Conservation (phyloP, 2,888 invertebrate genomes). For the Melieria crassipennis region DNA sequence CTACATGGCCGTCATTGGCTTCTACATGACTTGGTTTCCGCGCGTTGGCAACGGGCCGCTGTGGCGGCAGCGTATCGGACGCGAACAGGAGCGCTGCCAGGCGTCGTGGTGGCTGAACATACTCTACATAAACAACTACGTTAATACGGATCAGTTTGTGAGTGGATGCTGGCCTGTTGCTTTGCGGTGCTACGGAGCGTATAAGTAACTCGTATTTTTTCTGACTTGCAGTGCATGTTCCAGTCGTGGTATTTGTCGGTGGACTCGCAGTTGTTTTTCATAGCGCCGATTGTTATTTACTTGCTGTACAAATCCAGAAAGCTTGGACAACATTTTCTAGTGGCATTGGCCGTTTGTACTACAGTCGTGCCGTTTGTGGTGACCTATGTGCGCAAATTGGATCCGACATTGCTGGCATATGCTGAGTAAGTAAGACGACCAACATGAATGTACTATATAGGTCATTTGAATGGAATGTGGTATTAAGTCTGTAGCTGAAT, state of each 20-base stretch:
- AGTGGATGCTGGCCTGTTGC: conserved; percentile 20
- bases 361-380: conserved; percentile 69
- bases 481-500: too few species aligned
- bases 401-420: conserved; percentile 76
- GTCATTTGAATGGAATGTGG: too few species aligned
- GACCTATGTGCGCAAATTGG: conserved; percentile 71
- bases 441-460: too few species aligned
- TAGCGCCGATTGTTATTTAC: conserved; percentile 75
- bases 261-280: conserved; percentile 74
- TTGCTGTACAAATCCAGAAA: conserved; percentile 74
- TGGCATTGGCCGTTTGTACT: conserved; percentile 67
- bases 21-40: conserved; percentile 78
- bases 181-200: neutral
- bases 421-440: conserved; percentile 70
- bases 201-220: conserved; percentile 14
- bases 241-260: conserved; percentile 71
- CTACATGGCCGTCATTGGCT: conserved; percentile 76
- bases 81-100: conserved; percentile 71
- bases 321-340: conserved; percentile 69
- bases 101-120: conserved; percentile 80
- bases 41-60: conserved; percentile 78
- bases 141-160: conserved; percentile 69
- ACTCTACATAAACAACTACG: conserved; percentile 79
- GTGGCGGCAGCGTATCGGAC: conserved; percentile 73
- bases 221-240: conserved; percentile 67